Evolutionary conservation across 2,113 vertebrate genomes (phyloP).

Genomic region (Ancistrus triradiatus): DNA sequence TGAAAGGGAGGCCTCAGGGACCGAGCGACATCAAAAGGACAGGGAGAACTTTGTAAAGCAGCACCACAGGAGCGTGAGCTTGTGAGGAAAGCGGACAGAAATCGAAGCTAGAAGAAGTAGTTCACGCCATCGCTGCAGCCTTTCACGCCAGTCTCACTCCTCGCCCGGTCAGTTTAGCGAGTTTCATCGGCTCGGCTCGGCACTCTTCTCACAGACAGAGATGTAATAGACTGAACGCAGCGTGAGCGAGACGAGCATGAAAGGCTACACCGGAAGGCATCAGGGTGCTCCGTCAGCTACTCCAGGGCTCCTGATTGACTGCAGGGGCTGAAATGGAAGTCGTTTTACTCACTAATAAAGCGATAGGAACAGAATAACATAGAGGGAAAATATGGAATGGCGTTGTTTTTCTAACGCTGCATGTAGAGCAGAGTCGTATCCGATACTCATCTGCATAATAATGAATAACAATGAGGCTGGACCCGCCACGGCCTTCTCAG

Average conservation of each 20-base stretch:
- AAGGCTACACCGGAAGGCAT: slow-evolving; percentile 12
- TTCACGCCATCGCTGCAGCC: slow-evolving; percentile 19
- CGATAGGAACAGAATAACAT: not conserved
- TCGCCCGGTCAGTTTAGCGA: not conserved
- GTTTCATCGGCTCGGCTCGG: not conserved
- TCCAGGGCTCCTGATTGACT: not conserved
- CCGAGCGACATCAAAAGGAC: slow-evolving; percentile 48
- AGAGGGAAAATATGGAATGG: not conserved
- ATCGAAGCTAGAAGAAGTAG: not conserved
- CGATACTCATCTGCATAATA: slow-evolving; percentile 32
- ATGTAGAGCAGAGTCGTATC: slow-evolving; percentile 21
- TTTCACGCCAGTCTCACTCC: slow-evolving; percentile 4
- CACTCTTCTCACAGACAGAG: not conserved
- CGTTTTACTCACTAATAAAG: not conserved
- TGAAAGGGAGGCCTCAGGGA: slow-evolving; percentile 33
- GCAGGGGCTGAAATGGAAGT: slow-evolving; percentile 3
- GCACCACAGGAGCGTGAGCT: slow-evolving; percentile 47
- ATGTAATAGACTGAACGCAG: slow-evolving; percentile 24
- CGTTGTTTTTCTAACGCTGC: slow-evolving; percentile 11
- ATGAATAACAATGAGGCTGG: slow-evolving; percentile 44
- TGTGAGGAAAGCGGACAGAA: slow-evolving; percentile 16
- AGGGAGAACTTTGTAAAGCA: slow-evolving; percentile 44
- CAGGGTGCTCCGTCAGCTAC: slow-evolving; percentile 1
- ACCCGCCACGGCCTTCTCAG: slow-evolving; percentile 4
- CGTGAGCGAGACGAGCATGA: slow-evolving; percentile 15